Evolutionary conservation across 2,797 vertebrate species (phyloP), one percentile per base, ranked within the genome.

Genomic region (Naso thynnoides): DNA sequence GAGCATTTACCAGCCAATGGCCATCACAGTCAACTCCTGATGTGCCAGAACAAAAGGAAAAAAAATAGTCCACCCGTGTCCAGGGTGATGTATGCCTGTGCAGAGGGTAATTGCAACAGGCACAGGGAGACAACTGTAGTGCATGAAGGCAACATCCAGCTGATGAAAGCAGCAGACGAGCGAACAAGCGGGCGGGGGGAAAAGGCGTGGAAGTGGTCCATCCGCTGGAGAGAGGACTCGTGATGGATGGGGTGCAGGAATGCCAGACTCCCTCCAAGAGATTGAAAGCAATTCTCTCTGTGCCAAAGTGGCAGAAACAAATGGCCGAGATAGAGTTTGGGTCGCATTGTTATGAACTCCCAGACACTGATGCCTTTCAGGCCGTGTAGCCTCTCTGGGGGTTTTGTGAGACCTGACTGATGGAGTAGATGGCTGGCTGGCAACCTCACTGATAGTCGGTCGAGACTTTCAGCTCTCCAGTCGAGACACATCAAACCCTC

Each of bases 231-330:
- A 83, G 79, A 73, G 58, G 79, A 70, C 56, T 52, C 0, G 55
- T 92, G 91, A 93, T 92, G 87, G 91, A 92, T 91, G 86, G 68
- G 78, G 56, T 76, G 77, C 60, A 70, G 70, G 74, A 67, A 78
- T 78, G 87, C 86, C 89, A 90, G 79, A 72, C 84, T 84, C 85
- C 70, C 79, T 89, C 69, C 55, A 4, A 78, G 71, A 92, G 86
- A 91, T 78, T 81, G 86, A 91, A 79, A 85, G 86, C 83, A 73
- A 83, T 79, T 89, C 73, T 86, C 59, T 50, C 63, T 11, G 73
- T 83, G 89, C 83, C 89, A 88, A 87, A 90, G 87, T 86, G 91
- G 84, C 91, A 87, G 88, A 76, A 91, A 92, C 83, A 90, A 90
- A 92, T 91, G 87, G 81, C 73, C 64, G 62, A 63, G 81, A 84